Evolutionary conservation across 1,140 invertebrate species (phyloP).

Genomic region (Plodia interpunctella): DNA sequence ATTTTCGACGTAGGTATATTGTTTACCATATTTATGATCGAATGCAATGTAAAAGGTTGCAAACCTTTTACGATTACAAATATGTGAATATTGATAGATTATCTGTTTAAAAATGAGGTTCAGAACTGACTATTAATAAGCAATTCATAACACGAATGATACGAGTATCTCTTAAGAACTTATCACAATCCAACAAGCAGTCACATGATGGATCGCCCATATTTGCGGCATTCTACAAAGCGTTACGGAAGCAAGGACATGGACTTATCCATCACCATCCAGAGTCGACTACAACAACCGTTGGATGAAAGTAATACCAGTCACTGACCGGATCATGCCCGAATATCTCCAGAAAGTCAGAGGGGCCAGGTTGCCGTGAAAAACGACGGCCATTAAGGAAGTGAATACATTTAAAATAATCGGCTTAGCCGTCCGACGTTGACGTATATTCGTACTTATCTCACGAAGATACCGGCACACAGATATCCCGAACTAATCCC

Average conservation of each 20-base stretch:
- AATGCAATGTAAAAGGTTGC: too few species aligned
- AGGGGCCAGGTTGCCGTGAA: constrained; percentile 56
- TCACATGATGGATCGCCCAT: background rate
- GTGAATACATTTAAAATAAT: constrained; percentile 78
- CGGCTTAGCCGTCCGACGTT: constrained; percentile 75
- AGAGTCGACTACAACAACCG: constrained; percentile 55
- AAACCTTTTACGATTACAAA: too few species aligned
- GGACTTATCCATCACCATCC: background rate
- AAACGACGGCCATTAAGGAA: constrained; percentile 76
- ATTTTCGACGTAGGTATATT: background rate
- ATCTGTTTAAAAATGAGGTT: too few species aligned
- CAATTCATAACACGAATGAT: too few species aligned
- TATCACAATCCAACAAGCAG: background rate
- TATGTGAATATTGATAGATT: background rate
- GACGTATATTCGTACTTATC: constrained; percentile 76
- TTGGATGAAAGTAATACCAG: constrained; percentile 54
- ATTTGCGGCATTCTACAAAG: background rate
- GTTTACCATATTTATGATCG: too few species aligned
- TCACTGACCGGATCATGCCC: constrained; percentile 73
- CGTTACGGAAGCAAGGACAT: background rate
- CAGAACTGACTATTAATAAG: too few species aligned
- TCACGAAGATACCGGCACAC: constrained; percentile 73
- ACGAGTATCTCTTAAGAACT: background rate
- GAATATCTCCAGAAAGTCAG: constrained; percentile 69
- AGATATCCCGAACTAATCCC: constrained; percentile 73